A percentile compares a stretch with the other conserved stretches of the same genome.
Conservation (phyloP, 2,113 vertebrate species). For the Rhynchopsitta pachyrhyncha region DNA sequence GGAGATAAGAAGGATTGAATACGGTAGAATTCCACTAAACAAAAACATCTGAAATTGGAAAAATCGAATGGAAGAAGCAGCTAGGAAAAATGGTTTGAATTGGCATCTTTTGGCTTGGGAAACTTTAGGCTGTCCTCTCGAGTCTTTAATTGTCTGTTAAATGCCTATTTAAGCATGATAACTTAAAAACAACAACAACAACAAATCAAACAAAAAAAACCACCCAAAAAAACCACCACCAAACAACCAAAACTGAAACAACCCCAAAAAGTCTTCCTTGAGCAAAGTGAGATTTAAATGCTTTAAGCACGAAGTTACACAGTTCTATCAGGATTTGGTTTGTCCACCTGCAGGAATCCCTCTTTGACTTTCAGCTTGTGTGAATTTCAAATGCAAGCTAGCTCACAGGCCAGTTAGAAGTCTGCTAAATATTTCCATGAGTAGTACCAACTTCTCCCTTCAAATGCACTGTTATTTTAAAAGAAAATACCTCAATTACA, state of each 20-base stretch:
- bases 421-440: not conserved
- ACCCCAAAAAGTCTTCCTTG: not conserved
- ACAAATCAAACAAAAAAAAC: too few relatives aligned
- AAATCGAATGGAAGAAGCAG: slow-evolving; percentile 22
- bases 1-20: not conserved
- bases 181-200: not conserved
- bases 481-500: too few relatives aligned
- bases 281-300: not conserved
- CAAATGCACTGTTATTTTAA: not conserved
- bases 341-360: not conserved
- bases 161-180: not conserved
- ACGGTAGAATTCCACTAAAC: not conserved
- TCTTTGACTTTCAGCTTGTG: not conserved
- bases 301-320: not conserved
- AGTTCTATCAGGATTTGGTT: not conserved
- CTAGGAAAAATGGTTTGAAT: not conserved
- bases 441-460: not conserved
- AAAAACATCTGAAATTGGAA: slow-evolving; percentile 12
- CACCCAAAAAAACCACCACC: too few relatives aligned
- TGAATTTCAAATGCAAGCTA: not conserved
- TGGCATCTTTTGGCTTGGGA: not conserved
- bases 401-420: not conserved
- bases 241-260: not conserved
- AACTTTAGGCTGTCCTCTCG: not conserved
- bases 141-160: not conserved